Evolutionary conservation across 2,113 vertebrate species (phyloP).

Genomic region (Campylorhamphus procurvoides): DNA sequence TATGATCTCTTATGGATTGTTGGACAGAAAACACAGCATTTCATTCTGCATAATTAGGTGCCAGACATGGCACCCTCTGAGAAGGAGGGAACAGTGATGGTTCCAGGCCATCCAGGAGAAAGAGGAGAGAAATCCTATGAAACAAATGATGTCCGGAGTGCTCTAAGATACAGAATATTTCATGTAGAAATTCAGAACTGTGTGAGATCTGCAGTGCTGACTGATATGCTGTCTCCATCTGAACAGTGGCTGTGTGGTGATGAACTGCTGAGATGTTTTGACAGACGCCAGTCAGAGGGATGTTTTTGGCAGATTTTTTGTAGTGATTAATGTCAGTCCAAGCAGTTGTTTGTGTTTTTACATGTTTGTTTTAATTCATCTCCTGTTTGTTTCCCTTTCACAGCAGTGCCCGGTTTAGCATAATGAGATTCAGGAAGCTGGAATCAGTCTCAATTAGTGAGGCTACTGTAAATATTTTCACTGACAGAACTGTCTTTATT

Average conservation of each 20-base stretch:
- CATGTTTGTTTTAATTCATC: conserved; percentile 55
- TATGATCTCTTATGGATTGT: neutral
- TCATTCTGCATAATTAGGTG: neutral
- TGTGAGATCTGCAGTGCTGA: neutral
- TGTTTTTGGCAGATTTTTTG: neutral
- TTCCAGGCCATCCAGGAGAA: neutral
- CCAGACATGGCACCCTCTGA: neutral
- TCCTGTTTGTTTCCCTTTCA: conserved; percentile 36
- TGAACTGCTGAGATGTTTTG: conserved; percentile 34
- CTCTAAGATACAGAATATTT: neutral
- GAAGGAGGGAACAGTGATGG: neutral
- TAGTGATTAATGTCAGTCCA: neutral
- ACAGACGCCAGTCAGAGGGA: conserved; percentile 4
- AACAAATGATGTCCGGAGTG: neutral
- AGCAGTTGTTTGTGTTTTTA: conserved; percentile 34
- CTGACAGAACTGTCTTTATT: conserved; percentile 45
- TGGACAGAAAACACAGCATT: neutral
- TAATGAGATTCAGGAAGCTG: conserved; percentile 43
- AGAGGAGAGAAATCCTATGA: neutral
- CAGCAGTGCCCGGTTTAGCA: neutral
- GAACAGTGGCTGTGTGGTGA: neutral
- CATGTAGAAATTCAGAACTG: neutral
- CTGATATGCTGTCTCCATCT: neutral
- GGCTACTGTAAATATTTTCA: conserved; percentile 61
- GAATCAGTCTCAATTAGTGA: conserved; percentile 40